These are phyloP conservation scores for Platorchestia sp. DNA, from an alignment of 1,140 invertebrate genomes.

Conservation along the genomic window DNA sequence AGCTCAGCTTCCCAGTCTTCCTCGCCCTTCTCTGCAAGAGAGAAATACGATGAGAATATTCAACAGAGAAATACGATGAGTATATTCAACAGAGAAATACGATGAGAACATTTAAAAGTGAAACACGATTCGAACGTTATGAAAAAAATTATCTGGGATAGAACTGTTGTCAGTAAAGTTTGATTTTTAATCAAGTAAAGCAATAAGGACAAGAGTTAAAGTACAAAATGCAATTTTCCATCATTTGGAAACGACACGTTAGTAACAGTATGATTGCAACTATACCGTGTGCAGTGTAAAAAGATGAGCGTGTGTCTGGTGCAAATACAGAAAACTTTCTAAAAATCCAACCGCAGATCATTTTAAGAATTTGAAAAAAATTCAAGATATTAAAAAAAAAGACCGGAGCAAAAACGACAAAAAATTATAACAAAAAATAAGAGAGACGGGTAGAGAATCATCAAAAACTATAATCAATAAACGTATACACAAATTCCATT, in stretches of 20 bases:
- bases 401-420: background rate
- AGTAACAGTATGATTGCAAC: background rate
- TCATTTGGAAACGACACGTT: background rate
- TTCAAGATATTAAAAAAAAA: background rate
- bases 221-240: background rate
- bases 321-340: background rate
- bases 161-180: background rate
- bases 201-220: background rate
- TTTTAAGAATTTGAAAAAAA: too few species aligned
- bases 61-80: background rate
- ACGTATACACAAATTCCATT: background rate
- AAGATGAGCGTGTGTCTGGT: background rate
- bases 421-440: background rate
- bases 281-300: background rate
- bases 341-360: background rate
- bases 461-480: background rate
- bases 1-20: slow-evolving; percentile 38
- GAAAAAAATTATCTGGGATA: background rate
- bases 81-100: background rate
- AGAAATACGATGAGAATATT: background rate
- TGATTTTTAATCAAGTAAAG: too few species aligned
- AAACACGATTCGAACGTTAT: too few species aligned
- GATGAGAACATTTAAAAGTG: background rate
- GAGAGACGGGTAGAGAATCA: too few species aligned
- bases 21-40: slow-evolving; percentile 11